Conservation (phyloP, 2,797 vertebrate genomes). For the Gymnothorax javanicus region DNA sequence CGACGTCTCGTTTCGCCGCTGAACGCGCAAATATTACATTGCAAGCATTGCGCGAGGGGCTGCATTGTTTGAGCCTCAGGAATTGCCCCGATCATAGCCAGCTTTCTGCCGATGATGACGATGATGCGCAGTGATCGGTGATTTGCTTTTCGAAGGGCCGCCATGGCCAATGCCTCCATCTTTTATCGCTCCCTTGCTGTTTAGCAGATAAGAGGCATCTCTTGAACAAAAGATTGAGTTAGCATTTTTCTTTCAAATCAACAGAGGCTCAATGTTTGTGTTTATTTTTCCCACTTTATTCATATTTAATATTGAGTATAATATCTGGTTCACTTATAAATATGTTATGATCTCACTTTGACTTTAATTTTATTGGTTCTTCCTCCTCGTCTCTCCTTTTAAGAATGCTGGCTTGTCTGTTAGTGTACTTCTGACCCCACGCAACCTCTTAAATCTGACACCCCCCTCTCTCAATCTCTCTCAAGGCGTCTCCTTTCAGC, state of each 20-base stretch:
- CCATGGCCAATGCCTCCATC: conserved; percentile 35
- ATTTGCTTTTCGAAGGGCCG: conserved; percentile 44
- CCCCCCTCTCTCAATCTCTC: neutral
- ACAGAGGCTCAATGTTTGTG: neutral
- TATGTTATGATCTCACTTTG: neutral
- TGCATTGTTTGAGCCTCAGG: conserved; percentile 39
- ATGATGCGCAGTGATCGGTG: conserved; percentile 31
- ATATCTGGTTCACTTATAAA: neutral
- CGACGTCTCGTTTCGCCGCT: conserved; percentile 47
- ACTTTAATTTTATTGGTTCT: no score
- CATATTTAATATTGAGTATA: neutral
- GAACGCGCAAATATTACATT: conserved; percentile 39
- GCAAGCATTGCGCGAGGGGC: conserved; percentile 20
- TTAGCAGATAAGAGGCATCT: neutral
- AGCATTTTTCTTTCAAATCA: neutral
- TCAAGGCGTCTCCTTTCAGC: conserved; percentile 34
- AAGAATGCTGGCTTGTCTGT: neutral
- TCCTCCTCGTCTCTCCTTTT: neutral
- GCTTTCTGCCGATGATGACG: neutral
- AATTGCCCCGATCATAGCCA: conserved; percentile 39
- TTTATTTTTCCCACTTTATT: neutral
- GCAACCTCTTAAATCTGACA: conserved; percentile 8
- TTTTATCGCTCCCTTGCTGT: neutral
- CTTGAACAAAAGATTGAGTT: neutral
- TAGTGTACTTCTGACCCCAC: neutral